A percentile compares a stretch with the other conserved stretches of the same genome.
These are phyloP conservation scores for Halcyon malimbica DNA, from an alignment of 2,113 vertebrate species.

Conservation along the genomic window DNA sequence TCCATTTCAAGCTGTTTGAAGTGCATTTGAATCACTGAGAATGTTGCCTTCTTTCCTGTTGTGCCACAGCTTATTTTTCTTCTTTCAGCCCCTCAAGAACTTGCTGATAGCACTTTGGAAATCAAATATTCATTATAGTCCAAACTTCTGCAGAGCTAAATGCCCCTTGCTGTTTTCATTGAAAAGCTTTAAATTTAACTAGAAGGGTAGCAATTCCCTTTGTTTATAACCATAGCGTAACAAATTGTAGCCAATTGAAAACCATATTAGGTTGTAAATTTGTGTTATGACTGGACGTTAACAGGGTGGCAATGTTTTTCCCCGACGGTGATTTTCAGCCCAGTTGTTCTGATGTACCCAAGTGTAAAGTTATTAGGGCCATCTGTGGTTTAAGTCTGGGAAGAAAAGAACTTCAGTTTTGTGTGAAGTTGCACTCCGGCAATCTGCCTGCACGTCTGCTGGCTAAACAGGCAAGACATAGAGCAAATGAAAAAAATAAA, in stretches of 20 bases:
- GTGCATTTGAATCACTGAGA: neutral
- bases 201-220: conserved; percentile 34
- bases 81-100: conserved; percentile 15
- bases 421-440: neutral
- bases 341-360: conserved; percentile 24
- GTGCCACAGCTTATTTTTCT: conserved; percentile 17
- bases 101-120: conserved; percentile 45
- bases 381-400: neutral
- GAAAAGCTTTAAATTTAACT: conserved; percentile 49
- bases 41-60: conserved; percentile 17
- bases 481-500: conserved; percentile 42
- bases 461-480: neutral
- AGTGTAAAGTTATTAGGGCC: conserved; percentile 33
- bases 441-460: neutral
- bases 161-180: conserved; percentile 41
- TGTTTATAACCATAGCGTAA: conserved; percentile 15
- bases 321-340: neutral
- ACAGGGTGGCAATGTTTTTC: neutral
- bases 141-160: conserved; percentile 41
- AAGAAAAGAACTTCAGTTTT: neutral
- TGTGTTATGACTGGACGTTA: conserved; percentile 40
- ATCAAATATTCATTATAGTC: conserved; percentile 35
- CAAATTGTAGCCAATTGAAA: conserved; percentile 56
- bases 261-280: conserved; percentile 49
- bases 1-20: neutral